Conservation (phyloP, 2,797 vertebrate species). For the Potorous gilbertii region DNA sequence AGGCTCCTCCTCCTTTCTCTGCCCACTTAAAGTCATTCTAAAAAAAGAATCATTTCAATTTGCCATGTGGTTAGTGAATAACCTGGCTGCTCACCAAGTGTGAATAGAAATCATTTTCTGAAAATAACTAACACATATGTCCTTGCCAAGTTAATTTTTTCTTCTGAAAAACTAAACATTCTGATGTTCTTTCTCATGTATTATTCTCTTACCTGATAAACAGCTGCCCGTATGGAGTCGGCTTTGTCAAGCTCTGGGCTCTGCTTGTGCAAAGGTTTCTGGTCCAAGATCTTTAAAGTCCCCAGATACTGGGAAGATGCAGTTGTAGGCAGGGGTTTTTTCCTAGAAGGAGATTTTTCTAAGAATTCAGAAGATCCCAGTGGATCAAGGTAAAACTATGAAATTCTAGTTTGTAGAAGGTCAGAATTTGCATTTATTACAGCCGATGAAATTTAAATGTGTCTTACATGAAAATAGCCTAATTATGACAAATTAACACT, state of each 20-base stretch:
- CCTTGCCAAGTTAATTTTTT: neutral
- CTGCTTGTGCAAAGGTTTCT: constrained; percentile 81
- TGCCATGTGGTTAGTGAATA: neutral
- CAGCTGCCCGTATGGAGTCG: constrained; percentile 90
- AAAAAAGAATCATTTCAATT: constrained; percentile 33
- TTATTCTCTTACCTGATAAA: constrained; percentile 92
- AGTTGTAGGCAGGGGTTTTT: constrained; percentile 73
- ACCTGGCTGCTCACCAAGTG: neutral
- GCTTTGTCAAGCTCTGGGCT: constrained; percentile 83
- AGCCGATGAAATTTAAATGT: constrained; percentile 31
- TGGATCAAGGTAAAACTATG: constrained; percentile 35
- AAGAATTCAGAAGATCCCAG: constrained; percentile 73
- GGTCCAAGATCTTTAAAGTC: constrained; percentile 90
- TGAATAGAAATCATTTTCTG: neutral
- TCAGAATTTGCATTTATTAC: constrained; percentile 1
- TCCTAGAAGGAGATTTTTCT: constrained; percentile 79
- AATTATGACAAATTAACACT: neutral
- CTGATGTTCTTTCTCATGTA: neutral
- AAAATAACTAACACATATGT: neutral
- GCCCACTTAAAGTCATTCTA: neutral
- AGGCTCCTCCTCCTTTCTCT: neutral
- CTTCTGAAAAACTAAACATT: neutral
- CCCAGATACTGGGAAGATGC: constrained; percentile 91
- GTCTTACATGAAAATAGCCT: constrained; percentile 32
- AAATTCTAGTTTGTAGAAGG: constrained; percentile 10